phyloP scores from a whole-genome alignment of 92 coral and sea anemone genomes.

The Montipora capitata region DNA sequence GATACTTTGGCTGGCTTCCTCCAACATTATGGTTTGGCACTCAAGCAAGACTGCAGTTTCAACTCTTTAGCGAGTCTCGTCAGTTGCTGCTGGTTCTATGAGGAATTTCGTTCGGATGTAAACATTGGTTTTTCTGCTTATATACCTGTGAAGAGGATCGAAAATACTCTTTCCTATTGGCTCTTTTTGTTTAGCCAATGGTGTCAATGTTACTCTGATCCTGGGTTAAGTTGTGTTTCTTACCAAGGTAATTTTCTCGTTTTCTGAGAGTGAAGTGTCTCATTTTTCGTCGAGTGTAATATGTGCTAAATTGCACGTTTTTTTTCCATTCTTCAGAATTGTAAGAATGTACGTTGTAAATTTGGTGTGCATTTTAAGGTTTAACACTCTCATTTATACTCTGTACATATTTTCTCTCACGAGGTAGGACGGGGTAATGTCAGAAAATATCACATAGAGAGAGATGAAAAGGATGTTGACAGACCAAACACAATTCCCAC shows the following conservation, averaged over 20 bases:
- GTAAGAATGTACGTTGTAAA: conserved; percentile 9
- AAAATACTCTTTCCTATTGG: conserved; percentile 2
- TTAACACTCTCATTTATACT: too few relatives aligned
- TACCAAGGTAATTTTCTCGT: neutral
- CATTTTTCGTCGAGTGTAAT: neutral
- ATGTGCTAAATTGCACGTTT: neutral
- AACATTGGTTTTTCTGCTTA: neutral
- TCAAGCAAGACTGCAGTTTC: too few relatives aligned
- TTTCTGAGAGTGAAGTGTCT: neutral
- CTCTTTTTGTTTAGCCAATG: conserved; percentile 2
- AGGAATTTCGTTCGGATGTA: too few relatives aligned
- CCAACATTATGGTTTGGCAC: neutral
- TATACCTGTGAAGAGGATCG: conserved; percentile 7
- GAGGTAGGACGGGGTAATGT: too few relatives aligned
- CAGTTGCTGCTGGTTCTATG: too few relatives aligned
- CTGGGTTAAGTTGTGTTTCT: neutral
- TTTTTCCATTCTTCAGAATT: too few relatives aligned
- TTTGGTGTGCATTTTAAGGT: conserved; percentile 29
- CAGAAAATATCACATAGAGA: too few relatives aligned
- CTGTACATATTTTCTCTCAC: too few relatives aligned
- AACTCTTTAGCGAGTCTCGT: too few relatives aligned
- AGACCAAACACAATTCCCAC: too few relatives aligned
- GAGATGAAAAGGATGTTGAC: too few relatives aligned
- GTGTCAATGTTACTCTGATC: neutral
- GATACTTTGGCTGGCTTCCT: too few relatives aligned